Evolutionary conservation across 2,113 vertebrate species (phyloP).

Genomic region (Empidonax alnorum): DNA sequence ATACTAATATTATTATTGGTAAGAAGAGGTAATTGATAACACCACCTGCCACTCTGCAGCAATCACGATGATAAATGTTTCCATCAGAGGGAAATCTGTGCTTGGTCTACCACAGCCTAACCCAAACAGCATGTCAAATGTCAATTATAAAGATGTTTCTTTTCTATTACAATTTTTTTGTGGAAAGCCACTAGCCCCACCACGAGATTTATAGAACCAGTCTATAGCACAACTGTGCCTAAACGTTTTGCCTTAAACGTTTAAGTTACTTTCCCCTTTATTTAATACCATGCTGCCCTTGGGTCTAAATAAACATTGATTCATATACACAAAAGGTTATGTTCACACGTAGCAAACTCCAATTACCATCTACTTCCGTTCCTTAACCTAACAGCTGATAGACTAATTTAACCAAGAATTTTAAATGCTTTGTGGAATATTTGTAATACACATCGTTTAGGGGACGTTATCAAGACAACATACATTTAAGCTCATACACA

Average conservation of each 20-base stretch:
- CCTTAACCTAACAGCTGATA: not conserved
- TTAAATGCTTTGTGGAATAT: not conserved
- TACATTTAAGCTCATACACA: not conserved
- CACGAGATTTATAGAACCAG: not conserved
- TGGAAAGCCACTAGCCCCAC: not conserved
- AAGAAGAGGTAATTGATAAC: constrained; percentile 83
- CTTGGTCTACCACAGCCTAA: constrained; percentile 76
- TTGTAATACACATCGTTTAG: not conserved
- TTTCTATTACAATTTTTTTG: constrained; percentile 62
- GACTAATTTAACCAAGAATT: not conserved
- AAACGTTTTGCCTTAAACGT: constrained; percentile 10
- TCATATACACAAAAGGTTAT: not conserved
- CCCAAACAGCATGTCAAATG: constrained; percentile 80
- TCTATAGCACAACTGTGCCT: not conserved
- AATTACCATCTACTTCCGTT: not conserved
- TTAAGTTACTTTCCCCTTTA: constrained; percentile 5
- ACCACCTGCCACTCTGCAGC: constrained; percentile 82
- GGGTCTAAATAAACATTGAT: constrained; percentile 9
- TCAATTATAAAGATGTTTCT: constrained; percentile 82
- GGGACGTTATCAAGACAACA: not conserved
- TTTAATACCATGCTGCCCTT: not conserved
- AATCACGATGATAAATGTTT: constrained; percentile 85
- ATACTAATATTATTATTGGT: constrained; percentile 86
- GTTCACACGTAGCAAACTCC: not conserved
- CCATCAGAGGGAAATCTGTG: constrained; percentile 81